phyloP scores from a whole-genome alignment of 2,113 vertebrate genomes.

The Otus sunia region DNA sequence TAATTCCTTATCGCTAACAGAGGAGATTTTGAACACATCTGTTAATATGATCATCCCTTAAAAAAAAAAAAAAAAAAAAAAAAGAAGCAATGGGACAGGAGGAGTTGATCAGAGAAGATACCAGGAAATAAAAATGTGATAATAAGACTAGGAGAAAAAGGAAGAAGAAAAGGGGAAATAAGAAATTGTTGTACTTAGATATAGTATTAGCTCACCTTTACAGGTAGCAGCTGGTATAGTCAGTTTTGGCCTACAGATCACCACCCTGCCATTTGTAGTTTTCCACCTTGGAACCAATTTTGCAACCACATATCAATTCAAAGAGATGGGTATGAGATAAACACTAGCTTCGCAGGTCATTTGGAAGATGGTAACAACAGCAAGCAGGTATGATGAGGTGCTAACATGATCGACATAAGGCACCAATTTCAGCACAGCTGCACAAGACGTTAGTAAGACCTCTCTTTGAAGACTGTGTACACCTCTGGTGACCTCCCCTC shows the following conservation, averaged over 20 bases:
- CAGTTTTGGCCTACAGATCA: neutral
- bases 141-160: neutral
- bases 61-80: neutral
- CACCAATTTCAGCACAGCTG: neutral
- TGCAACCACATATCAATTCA: neutral
- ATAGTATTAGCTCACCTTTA: neutral
- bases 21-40: neutral
- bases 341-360: neutral
- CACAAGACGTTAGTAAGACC: neutral
- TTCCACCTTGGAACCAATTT: neutral
- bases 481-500: neutral
- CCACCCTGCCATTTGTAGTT: neutral
- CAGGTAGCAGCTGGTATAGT: accelerated
- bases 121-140: neutral
- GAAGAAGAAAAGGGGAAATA: neutral
- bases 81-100: neutral
- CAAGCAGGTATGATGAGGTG: accelerated
- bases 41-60: neutral
- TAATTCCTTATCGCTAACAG: neutral
- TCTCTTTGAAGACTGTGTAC: neutral
- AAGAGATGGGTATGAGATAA: neutral
- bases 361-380: neutral
- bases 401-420: neutral
- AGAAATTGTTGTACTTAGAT: neutral
- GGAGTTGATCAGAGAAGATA: neutral